These are phyloP conservation scores for Charanyca ferruginea DNA, from an alignment of 2,888 invertebrate genomes.

Conservation along the genomic window DNA sequence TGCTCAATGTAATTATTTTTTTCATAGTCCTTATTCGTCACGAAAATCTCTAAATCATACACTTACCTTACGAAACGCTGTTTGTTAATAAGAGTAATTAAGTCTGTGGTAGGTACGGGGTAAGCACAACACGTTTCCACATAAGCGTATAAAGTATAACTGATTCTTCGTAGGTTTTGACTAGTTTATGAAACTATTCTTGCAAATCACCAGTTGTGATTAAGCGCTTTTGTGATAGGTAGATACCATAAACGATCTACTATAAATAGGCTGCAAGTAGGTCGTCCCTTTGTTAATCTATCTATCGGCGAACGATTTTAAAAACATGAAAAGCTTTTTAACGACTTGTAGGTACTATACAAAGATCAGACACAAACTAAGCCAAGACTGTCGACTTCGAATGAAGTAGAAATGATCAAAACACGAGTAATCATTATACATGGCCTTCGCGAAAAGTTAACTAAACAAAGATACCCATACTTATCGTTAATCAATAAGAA, in stretches of 20 bases:
- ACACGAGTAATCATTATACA: conserved; percentile 30
- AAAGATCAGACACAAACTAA: conserved; percentile 50
- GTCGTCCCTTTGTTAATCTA: conserved; percentile 40
- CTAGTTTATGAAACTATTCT: conserved; percentile 45
- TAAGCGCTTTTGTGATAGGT: conserved; percentile 32
- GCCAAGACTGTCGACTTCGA: conserved; percentile 19
- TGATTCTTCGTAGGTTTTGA: conserved; percentile 35
- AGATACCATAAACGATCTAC: conserved; percentile 50
- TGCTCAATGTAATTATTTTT: not conserved
- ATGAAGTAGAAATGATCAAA: conserved; percentile 26
- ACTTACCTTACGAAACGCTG: conserved; percentile 21
- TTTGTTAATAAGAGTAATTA: not conserved
- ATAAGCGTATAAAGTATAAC: conserved; percentile 29
- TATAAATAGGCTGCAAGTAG: conserved; percentile 39
- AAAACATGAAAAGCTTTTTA: conserved; percentile 38
- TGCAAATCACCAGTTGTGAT: conserved; percentile 74
- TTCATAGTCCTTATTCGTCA: not conserved
- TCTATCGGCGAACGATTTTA: conserved; percentile 26
- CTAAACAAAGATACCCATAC: conserved; percentile 18
- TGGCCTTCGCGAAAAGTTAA: conserved; percentile 46
- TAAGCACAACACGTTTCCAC: conserved; percentile 43
- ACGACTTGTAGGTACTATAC: conserved; percentile 20
- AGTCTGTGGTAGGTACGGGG: not conserved
- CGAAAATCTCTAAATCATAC: not conserved
- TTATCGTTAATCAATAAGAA: conserved; percentile 56